Conservation (phyloP, 2,888 invertebrate species). For the Kuschelorhynchus macadamiae region DNA sequence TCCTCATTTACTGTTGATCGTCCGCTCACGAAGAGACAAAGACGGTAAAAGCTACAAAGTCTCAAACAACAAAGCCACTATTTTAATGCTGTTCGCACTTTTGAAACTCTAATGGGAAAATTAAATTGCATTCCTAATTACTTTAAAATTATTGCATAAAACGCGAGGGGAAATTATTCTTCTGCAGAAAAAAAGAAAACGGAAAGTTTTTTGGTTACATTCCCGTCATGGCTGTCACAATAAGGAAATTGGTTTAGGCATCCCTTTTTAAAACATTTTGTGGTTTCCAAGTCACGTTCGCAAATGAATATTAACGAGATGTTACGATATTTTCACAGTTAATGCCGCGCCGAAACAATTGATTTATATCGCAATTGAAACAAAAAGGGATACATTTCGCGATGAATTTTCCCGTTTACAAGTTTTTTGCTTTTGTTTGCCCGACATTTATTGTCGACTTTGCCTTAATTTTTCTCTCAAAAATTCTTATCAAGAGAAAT, state of each 20-base stretch:
- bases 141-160: constrained; percentile 2
- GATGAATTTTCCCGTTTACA: constrained; percentile 12
- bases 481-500: too few species aligned
- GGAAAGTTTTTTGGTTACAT: constrained; percentile 41
- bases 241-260: constrained; percentile 44
- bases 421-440: neutral
- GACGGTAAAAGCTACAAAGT: too few species aligned
- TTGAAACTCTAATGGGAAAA: neutral
- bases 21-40: too few species aligned
- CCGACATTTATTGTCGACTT: too few species aligned
- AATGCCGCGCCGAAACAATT: constrained; percentile 34
- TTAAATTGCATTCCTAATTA: neutral
- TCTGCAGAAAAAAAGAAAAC: constrained; percentile 16
- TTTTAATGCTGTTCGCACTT: neutral
- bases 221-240: constrained; percentile 42
- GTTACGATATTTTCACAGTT: constrained; percentile 51
- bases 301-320: constrained; percentile 59
- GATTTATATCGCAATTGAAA: constrained; percentile 35
- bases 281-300: constrained; percentile 55
- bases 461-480: too few species aligned
- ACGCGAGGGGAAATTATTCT: constrained; percentile 3
- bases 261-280: constrained; percentile 53
- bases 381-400: constrained; percentile 22
- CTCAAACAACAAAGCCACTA: too few species aligned
- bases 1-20: too few species aligned